Evolutionary conservation across 2,888 invertebrate genomes (phyloP).

Genomic region (Lordiphosa fenestrarum): DNA sequence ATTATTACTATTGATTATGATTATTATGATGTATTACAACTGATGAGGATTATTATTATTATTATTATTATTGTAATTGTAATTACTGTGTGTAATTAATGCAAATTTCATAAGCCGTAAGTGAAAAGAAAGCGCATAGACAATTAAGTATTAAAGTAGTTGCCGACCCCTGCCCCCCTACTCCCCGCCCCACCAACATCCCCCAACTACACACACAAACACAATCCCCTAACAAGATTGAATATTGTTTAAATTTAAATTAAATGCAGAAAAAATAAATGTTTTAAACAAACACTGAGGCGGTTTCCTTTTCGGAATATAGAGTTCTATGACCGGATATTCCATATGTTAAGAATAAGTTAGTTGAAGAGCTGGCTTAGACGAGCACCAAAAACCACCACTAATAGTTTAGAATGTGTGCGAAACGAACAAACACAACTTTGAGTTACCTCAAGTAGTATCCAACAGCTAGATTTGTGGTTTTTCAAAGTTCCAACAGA

Average conservation of each 20-base stretch:
- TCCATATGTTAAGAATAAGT: no score
- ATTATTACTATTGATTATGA: no score
- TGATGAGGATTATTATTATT: slow-evolving; percentile 27
- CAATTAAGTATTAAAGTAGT: slow-evolving; percentile 68
- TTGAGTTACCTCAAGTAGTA: no score
- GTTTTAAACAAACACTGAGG: slow-evolving; percentile 57
- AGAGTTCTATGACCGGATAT: no score
- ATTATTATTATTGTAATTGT: slow-evolving; percentile 45
- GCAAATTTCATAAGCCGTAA: slow-evolving; percentile 57
- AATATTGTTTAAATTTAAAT: slow-evolving; percentile 69
- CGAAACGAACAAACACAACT: no score
- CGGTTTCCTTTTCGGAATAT: no score
- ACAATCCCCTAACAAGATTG: slow-evolving; percentile 63
- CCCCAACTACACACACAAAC: neutral
- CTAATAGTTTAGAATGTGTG: no score
- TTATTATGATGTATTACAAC: slow-evolving; percentile 30
- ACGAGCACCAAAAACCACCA: no score
- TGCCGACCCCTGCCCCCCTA: slow-evolving; percentile 16
- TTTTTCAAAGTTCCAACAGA: no score
- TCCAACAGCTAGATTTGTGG: no score
- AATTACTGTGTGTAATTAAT: slow-evolving; percentile 71
- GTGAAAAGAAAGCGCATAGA: slow-evolving; percentile 45
- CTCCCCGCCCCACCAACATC: neutral
- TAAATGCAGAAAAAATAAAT: slow-evolving; percentile 67
- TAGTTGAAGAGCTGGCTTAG: no score